Base-by-base conservation (phyloP, 2,113 vertebrate genomes). In the Dascyllus trimaculatus region DNA sequence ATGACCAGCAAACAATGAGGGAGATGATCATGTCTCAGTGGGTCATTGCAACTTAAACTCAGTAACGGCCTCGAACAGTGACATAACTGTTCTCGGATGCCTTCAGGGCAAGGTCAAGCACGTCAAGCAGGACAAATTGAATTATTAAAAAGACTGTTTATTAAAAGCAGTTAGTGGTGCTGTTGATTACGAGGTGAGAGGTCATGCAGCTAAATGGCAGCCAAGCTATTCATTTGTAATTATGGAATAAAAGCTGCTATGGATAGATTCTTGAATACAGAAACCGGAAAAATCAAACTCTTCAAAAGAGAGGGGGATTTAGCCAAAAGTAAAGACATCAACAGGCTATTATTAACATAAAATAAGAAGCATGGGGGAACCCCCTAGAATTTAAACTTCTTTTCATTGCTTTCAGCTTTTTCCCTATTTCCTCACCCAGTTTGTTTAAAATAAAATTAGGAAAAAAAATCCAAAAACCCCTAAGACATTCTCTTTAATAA, bases 61-160 rank as follows among this genome's bases (percentile, higher is more conserved):
- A n/a, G 5, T 10, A 26, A 11, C 14, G n/a, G 72, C 29, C 35
- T 32, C 49, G 56, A 85, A 92, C 87, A 92, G 75, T 11, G 46
- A 22, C 43, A 15, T 49, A 10, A 68, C 48, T 92, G 91, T 92
- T 77, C 71, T 17, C 45, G 24, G 21, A 15, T 43, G 81, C 81
- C 89, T 72, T 38, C 25, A 67, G 32, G 89, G 80, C 72, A 57
- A 68, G 75, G 87, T 84, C 91, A 67, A 66, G 60, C 18, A 61
- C 82, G 89, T 72, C 90, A 86, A 66, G 85, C 80, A 71, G 63
- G 71, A 85, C 85, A 71, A 89, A 92, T 81, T 43, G 18, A 66
- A 85, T 84, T 53, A 85, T 73, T 70, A 70, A 72, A 76, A 74
- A 73, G 53, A 35, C 56, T 77, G 60, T 85, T 86, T 84, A 89